Percentiles rank a stretch among this genome's conserved stretches.
Evolutionary conservation across 2,113 vertebrate species (phyloP).

Genomic region (Pampusana beccarii): DNA sequence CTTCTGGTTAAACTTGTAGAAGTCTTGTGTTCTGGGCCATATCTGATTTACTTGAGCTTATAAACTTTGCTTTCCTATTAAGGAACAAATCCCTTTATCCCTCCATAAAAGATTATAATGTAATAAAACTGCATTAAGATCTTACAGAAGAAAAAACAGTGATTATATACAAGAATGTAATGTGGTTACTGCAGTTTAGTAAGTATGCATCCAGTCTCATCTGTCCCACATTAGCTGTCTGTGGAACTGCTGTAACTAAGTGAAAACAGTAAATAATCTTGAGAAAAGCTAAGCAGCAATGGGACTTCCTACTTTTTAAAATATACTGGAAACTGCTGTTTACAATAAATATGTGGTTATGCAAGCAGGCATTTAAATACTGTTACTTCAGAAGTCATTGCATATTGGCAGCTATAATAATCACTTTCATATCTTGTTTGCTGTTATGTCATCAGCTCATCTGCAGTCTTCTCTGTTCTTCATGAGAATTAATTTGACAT

Average conservation of each 20-base stretch:
- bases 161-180: not conserved
- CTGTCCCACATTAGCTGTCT: not conserved
- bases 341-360: not conserved
- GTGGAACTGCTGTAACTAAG: not conserved
- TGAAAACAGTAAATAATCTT: not conserved
- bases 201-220: not conserved
- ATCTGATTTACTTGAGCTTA: constrained; percentile 7
- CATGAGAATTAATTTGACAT: not conserved
- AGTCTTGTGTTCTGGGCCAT: not conserved
- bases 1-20: not conserved
- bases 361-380: not conserved
- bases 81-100: constrained; percentile 34
- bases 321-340: not conserved
- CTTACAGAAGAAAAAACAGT: not conserved
- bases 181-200: not conserved
- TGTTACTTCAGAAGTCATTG: not conserved
- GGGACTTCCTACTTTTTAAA: not conserved
- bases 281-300: not conserved
- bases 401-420: not conserved
- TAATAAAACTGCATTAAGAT: constrained; percentile 15
- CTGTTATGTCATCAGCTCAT: not conserved
- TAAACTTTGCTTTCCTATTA: constrained; percentile 9
- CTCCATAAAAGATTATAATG: constrained; percentile 8
- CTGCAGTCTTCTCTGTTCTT: not conserved
- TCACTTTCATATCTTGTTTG: not conserved